Base-by-base conservation (phyloP, 2,797 vertebrate species). In the Paguma larvata region DNA sequence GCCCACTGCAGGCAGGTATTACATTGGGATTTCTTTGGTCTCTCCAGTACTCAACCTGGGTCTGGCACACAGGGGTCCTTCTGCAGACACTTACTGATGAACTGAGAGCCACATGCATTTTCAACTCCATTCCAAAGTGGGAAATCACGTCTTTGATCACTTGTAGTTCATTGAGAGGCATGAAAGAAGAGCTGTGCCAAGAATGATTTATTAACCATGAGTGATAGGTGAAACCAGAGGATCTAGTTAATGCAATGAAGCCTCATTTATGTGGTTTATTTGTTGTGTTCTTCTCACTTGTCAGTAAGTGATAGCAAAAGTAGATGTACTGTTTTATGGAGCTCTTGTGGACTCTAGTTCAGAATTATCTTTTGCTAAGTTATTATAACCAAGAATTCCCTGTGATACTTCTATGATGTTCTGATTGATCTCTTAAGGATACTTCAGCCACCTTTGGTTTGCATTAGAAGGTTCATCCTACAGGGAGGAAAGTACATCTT, bases 1-100 rank as follows among this genome's bases (percentile, higher is more conserved):
- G 25, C 56, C 51, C 1, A 0, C 14, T 15, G 46, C 5, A 25
- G 51, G 38, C 15, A 32, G 30, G 9, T 70, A 30, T 32, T 65
- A 2, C 25, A 0, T 12, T 51, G 25, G 16, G 56, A 13, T 23
- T 65, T 78, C 30, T 68, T 23, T 63, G 46, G n/a, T 32, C 30
- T 85, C 53, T 38, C 0, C 5, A 51, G 21, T 44, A 9, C 44
- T 30, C n/a, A 53, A 19, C 62, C 62, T 32, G 53, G n/a, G 1
- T 44, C 79, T 46, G 27, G 34, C 10, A 44, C 13, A 9, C 12
- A 8, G 34, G 27, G 7, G 1, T 9, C 73, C 68, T 18, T 25
- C 23, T 62, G 19, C 48, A 41, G 25, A 10, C 53, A 34, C 21
- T 62, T 80, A 18, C 51, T n/a, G 32, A 82, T 3, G 30, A 80